Base-by-base conservation (phyloP, 2,113 vertebrate species). In the Pseudolaguvia tuberculata region DNA sequence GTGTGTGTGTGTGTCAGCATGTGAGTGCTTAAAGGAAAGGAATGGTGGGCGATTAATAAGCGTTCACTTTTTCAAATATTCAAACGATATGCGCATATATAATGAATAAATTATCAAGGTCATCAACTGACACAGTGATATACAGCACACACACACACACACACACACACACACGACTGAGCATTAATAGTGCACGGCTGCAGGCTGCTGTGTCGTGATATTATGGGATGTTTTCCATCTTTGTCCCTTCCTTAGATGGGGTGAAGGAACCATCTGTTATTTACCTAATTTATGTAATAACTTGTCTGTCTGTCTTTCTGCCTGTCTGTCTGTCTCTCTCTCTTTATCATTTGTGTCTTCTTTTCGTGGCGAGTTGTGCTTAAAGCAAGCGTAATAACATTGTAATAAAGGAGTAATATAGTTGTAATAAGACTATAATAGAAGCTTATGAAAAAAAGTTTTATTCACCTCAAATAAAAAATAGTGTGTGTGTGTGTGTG, bases 41-140 rank as follows among this genome's bases (percentile, higher is more conserved):
- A 82, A 77, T 74, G 73, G 74, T 51, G 27, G 56, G 29, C 73
- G 51, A 62, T 77, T 79, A 67, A 74, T 74, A 71, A 79, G 65
- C 74, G 67, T 70, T 79, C 18, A 2, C 13, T 39, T 53, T 86
- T 80, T 77, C 84, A 79, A 82, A 81, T 79, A 51, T 83, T 70
- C 13, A 70, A 55, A 70, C 53, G 12, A 55, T 35, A 55, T 70
- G 67, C 29, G 13, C 67, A 53, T 70, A 35, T 35, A 35, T 55
- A 35, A 69, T 1, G 12, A 69, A 31, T 29, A 53, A 17, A 66
- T 66, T 48, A 48, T 48, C 42, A 66, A 66, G 42, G 63, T 66
- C 63, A 66, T 66, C 63, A 48, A 27, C 3, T 66, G 48, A 23
- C 63, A 47, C 62, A 66, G 63, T 48, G 42, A 66, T 65, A 65